A percentile compares a stretch with the other conserved stretches of the same genome.
These are phyloP conservation scores for Chrysemys picta DNA, from an alignment of 2,113 vertebrate genomes.

Conservation along the genomic window DNA sequence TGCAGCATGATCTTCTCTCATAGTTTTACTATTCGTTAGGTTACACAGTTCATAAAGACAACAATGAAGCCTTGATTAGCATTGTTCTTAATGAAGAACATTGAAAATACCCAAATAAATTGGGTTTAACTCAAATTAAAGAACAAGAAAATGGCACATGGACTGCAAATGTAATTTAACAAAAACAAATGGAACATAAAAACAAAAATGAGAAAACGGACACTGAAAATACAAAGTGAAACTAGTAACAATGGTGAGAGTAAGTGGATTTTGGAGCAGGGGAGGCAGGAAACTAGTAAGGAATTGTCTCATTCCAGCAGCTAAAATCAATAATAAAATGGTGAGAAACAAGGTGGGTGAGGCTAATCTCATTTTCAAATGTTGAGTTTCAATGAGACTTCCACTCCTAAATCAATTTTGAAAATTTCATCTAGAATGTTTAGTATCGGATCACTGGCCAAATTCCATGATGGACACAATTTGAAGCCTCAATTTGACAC, in stretches of 20 bases:
- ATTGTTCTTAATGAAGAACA: neutral
- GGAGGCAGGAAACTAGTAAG: neutral
- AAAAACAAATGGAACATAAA: neutral
- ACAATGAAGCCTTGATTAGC: constrained; percentile 8
- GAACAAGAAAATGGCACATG: neutral
- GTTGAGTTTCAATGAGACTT: neutral
- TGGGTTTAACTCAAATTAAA: neutral
- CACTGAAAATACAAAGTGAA: neutral
- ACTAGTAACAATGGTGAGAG: neutral
- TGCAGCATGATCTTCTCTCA: neutral
- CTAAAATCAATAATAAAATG: neutral
- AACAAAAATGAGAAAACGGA: neutral
- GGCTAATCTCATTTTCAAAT: neutral
- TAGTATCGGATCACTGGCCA: neutral
- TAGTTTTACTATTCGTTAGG: constrained; percentile 29
- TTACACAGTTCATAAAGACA: constrained; percentile 22
- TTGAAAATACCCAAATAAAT: constrained; percentile 37
- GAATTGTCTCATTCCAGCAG: neutral
- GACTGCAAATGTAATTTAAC: neutral
- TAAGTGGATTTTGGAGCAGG: neutral
- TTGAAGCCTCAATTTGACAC: neutral
- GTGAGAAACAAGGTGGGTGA: neutral
- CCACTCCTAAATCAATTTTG: neutral
- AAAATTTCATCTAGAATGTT: neutral
- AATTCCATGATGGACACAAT: neutral